A percentile compares a stretch with the other conserved stretches of the same genome.
These are phyloP conservation scores for Oncorhynchus keta DNA, from an alignment of 2,113 vertebrate genomes.

Conservation along the genomic window DNA sequence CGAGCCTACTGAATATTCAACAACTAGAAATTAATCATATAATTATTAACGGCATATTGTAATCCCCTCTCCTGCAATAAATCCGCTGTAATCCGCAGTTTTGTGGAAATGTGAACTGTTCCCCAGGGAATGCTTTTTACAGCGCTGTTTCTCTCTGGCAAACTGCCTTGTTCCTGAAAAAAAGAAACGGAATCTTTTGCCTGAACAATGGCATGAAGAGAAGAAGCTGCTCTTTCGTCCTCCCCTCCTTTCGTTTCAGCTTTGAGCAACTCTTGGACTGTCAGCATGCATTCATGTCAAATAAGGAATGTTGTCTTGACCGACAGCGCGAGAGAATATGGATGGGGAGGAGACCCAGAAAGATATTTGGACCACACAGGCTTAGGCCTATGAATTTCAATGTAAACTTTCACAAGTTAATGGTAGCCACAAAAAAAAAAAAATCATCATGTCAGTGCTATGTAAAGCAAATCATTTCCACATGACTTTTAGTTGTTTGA, in stretches of 20 bases:
- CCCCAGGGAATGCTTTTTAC: conserved; percentile 39
- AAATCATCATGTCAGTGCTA: not conserved
- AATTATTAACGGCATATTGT: conserved; percentile 62
- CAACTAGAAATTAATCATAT: conserved; percentile 62
- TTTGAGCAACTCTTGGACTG: conserved; percentile 9
- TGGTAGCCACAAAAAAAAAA: not conserved
- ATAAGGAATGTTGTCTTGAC: conserved; percentile 4
- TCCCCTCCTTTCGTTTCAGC: not conserved
- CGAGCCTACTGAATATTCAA: conserved; percentile 60
- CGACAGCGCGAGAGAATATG: conserved; percentile 5
- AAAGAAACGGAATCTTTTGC: conserved; percentile 4
- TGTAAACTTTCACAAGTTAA: not conserved
- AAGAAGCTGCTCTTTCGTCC: not conserved
- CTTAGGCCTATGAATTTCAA: not conserved
- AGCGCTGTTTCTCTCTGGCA: conserved; percentile 27
- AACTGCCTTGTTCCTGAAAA: conserved; percentile 3
- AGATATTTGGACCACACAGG: not conserved
- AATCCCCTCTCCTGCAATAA: conserved; percentile 63
- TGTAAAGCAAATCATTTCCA: not conserved
- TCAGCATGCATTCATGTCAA: conserved; percentile 15
- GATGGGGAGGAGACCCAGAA: conserved; percentile 1
- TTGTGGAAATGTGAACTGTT: conserved; percentile 64
- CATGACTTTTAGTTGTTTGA: not conserved
- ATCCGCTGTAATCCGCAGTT: conserved; percentile 62
- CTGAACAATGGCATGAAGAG: conserved; percentile 3